Evolutionary conservation across 2,113 vertebrate genomes (phyloP), one percentile per base, ranked within the genome.

Genomic region (Coryphaenoides rupestris): DNA sequence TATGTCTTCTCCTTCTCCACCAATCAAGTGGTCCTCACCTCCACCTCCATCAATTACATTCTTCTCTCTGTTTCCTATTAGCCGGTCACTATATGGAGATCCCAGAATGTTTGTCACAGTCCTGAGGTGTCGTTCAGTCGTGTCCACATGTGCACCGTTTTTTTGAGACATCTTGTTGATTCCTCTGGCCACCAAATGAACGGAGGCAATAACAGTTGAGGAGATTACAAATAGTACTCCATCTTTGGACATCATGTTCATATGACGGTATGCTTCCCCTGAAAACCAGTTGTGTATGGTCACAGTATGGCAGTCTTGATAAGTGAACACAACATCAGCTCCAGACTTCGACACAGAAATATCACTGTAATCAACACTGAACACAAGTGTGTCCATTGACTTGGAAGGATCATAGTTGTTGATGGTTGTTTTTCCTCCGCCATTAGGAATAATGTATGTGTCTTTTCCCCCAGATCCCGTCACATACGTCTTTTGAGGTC

Each of bases 21-120:
- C 81, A 14, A 19, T 59, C 63, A 84, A 13, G 33, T 0, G 3
- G 55, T 83, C 81, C 2, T 0, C 1, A 54, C 84, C 84, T 47
- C 84, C 83, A 40, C 77, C 81, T 16, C 84, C 81, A 50, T 78
- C 78, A 1, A 84, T 71, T 40, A 80, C 1, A 22, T 86, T 83
- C 2, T 56, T 83, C 59, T 78, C 60, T 50, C n/a, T 55, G 28
- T 85, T 85, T 21, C 83, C 80, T 21, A 21, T 59, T 1, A 85
- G 2, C 3, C 3, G 1, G 7, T 85, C 83, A 55, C 54, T 4
- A 46, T 67, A 52, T 40, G 1, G 54, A 54, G 83, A 79, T 12
- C 80, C 83, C 6, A 74, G 17, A 58, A 85, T 79, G 56, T 69
- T 68, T 50, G 52, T 78, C 2, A 83, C 80, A 4, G 16, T 79